These are phyloP conservation scores for Plodia interpunctella DNA, from an alignment of 1,140 invertebrate genomes.

Conservation along the genomic window DNA sequence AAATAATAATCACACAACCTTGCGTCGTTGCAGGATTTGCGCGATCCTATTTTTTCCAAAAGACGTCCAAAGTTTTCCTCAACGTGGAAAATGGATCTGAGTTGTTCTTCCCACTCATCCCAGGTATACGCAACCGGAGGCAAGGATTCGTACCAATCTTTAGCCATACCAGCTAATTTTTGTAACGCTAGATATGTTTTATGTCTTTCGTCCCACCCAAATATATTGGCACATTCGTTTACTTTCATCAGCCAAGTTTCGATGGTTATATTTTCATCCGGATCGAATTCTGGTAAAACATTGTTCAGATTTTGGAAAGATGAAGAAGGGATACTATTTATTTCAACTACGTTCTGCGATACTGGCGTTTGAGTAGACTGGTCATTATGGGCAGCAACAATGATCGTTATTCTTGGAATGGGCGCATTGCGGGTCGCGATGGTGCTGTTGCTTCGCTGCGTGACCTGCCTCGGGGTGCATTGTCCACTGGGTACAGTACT, in stretches of 20 bases:
- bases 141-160: slow-evolving; percentile 27
- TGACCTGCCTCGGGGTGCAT: too few species aligned
- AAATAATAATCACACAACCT: slow-evolving; percentile 12
- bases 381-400: too few species aligned
- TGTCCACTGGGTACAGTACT: too few species aligned
- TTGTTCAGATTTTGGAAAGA: too few species aligned
- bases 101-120: slow-evolving; percentile 25
- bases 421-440: too few species aligned
- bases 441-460: too few species aligned
- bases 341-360: too few species aligned
- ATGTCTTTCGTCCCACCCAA: slow-evolving; percentile 19
- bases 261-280: slow-evolving; percentile 27
- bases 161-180: slow-evolving; percentile 25
- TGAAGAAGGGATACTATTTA: too few species aligned
- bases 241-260: slow-evolving; percentile 29
- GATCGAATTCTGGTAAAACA: slow-evolving; percentile 33
- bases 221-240: slow-evolving; percentile 21
- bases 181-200: slow-evolving; percentile 18
- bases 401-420: too few species aligned
- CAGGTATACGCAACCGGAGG: slow-evolving; percentile 24
- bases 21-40: neutral
- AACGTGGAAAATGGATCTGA: slow-evolving; percentile 21
- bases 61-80: slow-evolving; percentile 10
- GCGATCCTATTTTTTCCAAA: slow-evolving; percentile 8
- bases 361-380: too few species aligned